A percentile compares a stretch with the other conserved stretches of the same genome.
phyloP scores from a whole-genome alignment of 2,113 vertebrate species.

The Apteryx mantelli region DNA sequence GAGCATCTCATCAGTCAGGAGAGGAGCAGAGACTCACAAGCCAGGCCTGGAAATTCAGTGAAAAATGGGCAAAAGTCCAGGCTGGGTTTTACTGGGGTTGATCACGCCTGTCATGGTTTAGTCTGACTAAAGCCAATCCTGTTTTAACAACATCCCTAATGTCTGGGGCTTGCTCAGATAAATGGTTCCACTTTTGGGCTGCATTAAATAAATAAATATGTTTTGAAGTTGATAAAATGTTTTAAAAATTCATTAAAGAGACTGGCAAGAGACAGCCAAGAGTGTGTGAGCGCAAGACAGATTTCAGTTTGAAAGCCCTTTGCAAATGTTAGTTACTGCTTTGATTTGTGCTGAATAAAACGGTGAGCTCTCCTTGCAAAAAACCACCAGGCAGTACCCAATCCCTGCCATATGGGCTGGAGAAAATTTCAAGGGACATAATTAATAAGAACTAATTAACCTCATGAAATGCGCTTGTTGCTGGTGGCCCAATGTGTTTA shows the following conservation, averaged over 20 bases:
- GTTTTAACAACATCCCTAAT: fast-evolving
- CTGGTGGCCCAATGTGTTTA: not conserved
- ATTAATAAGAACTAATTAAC: slow-evolving; percentile 60
- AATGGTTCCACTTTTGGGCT: not conserved
- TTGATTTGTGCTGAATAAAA: not conserved
- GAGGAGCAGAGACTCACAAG: not conserved
- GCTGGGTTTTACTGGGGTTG: not conserved
- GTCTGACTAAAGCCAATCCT: not conserved
- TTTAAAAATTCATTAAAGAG: slow-evolving; percentile 29
- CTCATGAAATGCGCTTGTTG: not conserved
- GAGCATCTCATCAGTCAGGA: not conserved
- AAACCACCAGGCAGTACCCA: not conserved
- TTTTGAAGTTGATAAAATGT: not conserved
- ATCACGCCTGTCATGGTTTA: not conserved
- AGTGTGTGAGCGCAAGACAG: not conserved
- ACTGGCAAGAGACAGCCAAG: not conserved
- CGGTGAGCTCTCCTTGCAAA: not conserved
- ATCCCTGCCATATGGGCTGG: not conserved
- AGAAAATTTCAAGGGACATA: not conserved
- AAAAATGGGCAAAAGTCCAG: not conserved
- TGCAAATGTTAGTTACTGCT: not conserved
- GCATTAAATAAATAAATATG: not conserved
- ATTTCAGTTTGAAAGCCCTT: not conserved
- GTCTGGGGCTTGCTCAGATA: not conserved
- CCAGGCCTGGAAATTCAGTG: not conserved